phyloP scores from a whole-genome alignment of 2,113 vertebrate species.

The Anoura caudifer region DNA sequence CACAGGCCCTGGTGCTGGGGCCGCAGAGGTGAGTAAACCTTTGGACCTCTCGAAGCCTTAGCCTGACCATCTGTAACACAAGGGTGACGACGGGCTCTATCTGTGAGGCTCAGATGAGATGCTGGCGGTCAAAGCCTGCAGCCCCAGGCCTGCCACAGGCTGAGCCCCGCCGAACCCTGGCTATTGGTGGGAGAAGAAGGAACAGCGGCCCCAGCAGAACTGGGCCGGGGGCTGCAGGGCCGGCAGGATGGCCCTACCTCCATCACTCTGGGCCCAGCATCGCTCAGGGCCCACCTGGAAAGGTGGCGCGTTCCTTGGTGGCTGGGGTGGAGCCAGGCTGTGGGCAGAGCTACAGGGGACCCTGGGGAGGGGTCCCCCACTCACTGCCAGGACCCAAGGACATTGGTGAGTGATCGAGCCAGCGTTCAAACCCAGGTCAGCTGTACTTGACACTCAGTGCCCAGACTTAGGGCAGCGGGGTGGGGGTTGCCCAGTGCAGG shows the following conservation, averaged over 20 bases:
- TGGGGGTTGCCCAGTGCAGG: not conserved
- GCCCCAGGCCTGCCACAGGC: not conserved
- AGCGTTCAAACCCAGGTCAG: not conserved
- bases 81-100: not conserved
- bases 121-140: not conserved
- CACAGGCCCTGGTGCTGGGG: not conserved
- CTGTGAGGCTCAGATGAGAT: not conserved
- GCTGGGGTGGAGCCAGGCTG: not conserved
- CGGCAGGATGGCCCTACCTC: not conserved
- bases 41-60: not conserved
- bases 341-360: not conserved
- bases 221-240: not conserved
- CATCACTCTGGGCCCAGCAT: not conserved
- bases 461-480: not conserved
- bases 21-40: not conserved
- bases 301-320: not conserved
- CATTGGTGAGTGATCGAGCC: not conserved
- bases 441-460: not conserved
- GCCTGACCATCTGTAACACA: not conserved
- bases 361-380: not conserved
- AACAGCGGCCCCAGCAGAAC: not conserved
- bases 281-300: not conserved
- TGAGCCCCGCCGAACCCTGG: not conserved
- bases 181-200: not conserved
- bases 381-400: not conserved